These are phyloP conservation scores for Brachionus calyciflorus DNA, from an alignment of 1,140 invertebrate genomes.

Conservation along the genomic window DNA sequence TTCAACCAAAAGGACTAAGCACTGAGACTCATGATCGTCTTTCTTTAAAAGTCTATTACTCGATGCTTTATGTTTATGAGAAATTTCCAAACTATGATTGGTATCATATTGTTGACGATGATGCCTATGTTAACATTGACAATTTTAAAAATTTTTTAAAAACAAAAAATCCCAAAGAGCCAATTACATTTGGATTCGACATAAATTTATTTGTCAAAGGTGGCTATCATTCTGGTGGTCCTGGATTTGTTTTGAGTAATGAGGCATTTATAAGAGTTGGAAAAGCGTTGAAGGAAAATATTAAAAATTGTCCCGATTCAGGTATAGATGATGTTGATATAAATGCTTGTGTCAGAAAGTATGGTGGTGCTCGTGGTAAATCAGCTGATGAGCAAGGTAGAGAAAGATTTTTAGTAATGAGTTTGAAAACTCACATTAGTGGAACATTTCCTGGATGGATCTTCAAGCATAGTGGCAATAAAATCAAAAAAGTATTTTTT, in stretches of 20 bases:
- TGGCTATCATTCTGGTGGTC: conserved; percentile 49
- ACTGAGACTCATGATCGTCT: background rate
- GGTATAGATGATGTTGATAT: conserved; percentile 38
- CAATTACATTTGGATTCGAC: conserved; percentile 47
- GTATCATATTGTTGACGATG: conserved; percentile 91
- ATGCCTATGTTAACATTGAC: conserved; percentile 72
- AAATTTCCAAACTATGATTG: conserved; percentile 67
- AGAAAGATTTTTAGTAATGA: conserved; percentile 11
- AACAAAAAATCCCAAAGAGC: conserved; percentile 49
- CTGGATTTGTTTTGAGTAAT: conserved; percentile 55
- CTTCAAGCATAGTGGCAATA: background rate
- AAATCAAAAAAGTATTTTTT: background rate
- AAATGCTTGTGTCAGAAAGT: background rate
- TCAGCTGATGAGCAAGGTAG: background rate
- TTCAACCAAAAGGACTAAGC: background rate
- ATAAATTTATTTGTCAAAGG: conserved; percentile 8
- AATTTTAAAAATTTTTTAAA: conserved; percentile 59
- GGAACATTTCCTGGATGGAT: background rate
- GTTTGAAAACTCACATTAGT: background rate
- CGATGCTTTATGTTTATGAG: conserved; percentile 61
- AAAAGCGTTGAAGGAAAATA: background rate
- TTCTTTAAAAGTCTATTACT: background rate
- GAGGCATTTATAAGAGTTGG: background rate
- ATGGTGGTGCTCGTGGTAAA: background rate
- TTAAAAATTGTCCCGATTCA: conserved; percentile 17